Percentiles rank a stretch among this genome's conserved stretches.
Evolutionary conservation across 2,888 invertebrate genomes (phyloP).

Genomic region (Dioctria linearis): DNA sequence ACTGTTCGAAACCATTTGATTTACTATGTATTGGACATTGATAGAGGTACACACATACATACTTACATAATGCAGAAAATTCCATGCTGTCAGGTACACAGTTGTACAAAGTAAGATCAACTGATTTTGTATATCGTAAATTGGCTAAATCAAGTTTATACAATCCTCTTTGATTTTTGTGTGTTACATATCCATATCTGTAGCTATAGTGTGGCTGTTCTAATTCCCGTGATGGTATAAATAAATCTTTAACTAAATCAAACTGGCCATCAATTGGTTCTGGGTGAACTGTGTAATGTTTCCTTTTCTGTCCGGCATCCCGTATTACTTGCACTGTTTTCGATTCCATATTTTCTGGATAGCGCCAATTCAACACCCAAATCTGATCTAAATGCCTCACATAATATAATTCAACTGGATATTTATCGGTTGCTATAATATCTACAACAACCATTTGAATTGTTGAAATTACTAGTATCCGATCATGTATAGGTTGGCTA

Average conservation of each 20-base stretch:
- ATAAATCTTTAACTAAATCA: constrained; percentile 78
- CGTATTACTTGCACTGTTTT: constrained; percentile 75
- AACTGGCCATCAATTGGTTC: constrained; percentile 84
- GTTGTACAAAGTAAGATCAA: constrained; percentile 80
- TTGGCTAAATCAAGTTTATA: constrained; percentile 82
- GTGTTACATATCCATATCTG: constrained; percentile 82
- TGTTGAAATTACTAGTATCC: constrained; percentile 81
- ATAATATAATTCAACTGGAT: constrained; percentile 80
- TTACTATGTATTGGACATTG: not conserved
- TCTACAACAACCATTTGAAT: constrained; percentile 81
- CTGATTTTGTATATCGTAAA: constrained; percentile 80
- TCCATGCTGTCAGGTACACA: constrained; percentile 80
- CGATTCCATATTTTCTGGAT: constrained; percentile 50
- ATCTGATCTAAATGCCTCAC: constrained; percentile 81
- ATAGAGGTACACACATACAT: constrained; percentile 11
- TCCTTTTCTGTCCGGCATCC: constrained; percentile 80
- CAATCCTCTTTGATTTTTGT: constrained; percentile 80
- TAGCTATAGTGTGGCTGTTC: constrained; percentile 74
- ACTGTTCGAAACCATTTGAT: no score
- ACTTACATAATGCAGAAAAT: constrained; percentile 82
- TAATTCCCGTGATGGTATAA: constrained; percentile 75
- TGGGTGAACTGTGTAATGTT: constrained; percentile 81
- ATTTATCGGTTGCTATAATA: constrained; percentile 80
- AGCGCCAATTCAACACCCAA: constrained; percentile 78
- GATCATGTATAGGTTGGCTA: constrained; percentile 79